Conservation (phyloP, 30 jellyfish, hydroid and myxozoan species). For the Aurelia sp. region DNA sequence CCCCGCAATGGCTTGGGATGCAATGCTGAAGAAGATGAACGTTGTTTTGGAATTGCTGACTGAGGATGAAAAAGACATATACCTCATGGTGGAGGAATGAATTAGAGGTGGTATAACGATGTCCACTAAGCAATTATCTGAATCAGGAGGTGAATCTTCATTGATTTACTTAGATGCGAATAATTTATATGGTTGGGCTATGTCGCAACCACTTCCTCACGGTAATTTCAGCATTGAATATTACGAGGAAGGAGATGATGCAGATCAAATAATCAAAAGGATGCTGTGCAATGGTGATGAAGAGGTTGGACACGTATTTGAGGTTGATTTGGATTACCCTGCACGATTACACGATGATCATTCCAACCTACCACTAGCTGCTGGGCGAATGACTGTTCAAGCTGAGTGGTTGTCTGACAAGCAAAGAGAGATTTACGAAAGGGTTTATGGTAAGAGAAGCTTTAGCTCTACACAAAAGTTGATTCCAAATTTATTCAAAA, state of each 20-base stretch:
- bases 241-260: not conserved
- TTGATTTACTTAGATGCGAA: no score
- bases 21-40: not conserved
- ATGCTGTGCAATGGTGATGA: not conserved
- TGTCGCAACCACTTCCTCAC: no score
- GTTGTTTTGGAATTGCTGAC: not conserved
- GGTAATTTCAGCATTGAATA: no score
- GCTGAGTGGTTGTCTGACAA: not conserved
- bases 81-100: not conserved
- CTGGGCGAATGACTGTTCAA: not conserved
- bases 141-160: no score
- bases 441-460: not conserved
- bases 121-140: not conserved
- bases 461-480: not conserved
- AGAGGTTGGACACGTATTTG: slow-evolving; percentile 11
- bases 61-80: not conserved
- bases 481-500: not conserved
- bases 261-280: not conserved
- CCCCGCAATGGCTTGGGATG: slow-evolving; percentile 63
- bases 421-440: not conserved
- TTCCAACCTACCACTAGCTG: not conserved
- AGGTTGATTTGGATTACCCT: slow-evolving; percentile 18
- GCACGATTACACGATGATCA: not conserved
- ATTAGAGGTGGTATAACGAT: slow-evolving; percentile 3
- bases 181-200: no score